These are phyloP conservation scores for Urocitellus parryii DNA, from an alignment of 2,113 vertebrate genomes.

Conservation along the genomic window DNA sequence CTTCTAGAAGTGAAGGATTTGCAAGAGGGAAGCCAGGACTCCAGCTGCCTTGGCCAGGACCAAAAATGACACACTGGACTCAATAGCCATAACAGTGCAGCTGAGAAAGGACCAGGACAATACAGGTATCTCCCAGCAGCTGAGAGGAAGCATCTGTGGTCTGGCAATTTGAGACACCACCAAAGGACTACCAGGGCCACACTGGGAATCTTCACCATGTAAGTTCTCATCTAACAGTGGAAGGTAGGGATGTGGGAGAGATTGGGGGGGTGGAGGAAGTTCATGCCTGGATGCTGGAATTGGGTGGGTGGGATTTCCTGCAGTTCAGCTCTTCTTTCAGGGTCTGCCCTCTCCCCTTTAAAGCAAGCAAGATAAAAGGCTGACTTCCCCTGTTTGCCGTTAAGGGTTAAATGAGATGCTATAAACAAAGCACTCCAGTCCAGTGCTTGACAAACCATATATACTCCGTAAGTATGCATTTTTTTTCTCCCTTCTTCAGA, in stretches of 20 bases:
- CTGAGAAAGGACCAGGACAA: fast-evolving
- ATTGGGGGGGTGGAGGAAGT: not conserved
- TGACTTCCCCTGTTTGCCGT: not conserved
- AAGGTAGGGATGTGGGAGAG: not conserved
- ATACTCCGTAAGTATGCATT: not conserved
- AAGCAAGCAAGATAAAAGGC: not conserved
- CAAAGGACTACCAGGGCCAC: not conserved
- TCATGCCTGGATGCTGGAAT: no score
- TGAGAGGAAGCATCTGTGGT: no score
- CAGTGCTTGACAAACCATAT: not conserved
- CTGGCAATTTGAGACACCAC: not conserved
- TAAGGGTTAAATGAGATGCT: not conserved
- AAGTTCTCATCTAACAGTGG: not conserved
- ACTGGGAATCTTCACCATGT: fast-evolving
- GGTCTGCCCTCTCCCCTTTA: not conserved
- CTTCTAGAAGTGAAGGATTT: not conserved
- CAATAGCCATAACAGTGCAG: not conserved
- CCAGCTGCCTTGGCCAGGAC: no score
- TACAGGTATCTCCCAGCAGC: not conserved
- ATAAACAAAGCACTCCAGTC: not conserved
- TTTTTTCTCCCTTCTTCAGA: constrained; percentile 32
- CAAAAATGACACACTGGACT: not conserved
- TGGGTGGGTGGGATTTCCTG: not conserved
- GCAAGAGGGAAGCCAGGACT: not conserved
- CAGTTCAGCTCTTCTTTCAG: not conserved